Percentiles rank a stretch among this genome's conserved stretches.
Evolutionary conservation across 2,888 invertebrate species (phyloP).

Genomic region (Doris montereyensis): DNA sequence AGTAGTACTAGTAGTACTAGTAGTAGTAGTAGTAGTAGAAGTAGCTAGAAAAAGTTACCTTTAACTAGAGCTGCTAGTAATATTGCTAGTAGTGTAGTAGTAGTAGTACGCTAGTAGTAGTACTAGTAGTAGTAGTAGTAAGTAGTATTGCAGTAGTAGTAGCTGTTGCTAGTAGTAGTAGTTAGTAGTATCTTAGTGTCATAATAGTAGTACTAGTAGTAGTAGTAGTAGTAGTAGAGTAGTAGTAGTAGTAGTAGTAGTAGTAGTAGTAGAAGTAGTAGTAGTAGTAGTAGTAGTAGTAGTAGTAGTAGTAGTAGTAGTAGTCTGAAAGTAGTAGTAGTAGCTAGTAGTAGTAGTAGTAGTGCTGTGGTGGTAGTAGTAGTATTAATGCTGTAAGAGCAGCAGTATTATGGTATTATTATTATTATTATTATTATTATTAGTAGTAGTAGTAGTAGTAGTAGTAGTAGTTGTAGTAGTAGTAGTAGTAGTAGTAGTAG

Average conservation of each 20-base stretch:
- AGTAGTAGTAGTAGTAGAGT: not conserved
- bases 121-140: not conserved
- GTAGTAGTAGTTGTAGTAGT: not conserved
- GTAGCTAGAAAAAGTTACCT: no score
- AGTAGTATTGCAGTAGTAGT: not conserved
- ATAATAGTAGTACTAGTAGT: not conserved
- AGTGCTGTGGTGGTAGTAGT: not conserved
- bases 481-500: not conserved
- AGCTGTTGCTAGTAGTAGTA: constrained; percentile 43
- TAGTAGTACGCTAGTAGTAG: no score
- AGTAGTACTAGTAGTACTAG: not conserved
- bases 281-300: not conserved
- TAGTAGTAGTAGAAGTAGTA: constrained; percentile 1
- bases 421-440: not conserved
- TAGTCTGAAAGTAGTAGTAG: not conserved
- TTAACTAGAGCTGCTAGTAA: no score
- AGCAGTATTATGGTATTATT: not conserved
- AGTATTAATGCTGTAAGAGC: not conserved
- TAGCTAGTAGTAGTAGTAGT: not conserved
- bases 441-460: not conserved
- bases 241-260: constrained; percentile 17
- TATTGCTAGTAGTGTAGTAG: no score
- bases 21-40: not conserved
- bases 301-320: not conserved
- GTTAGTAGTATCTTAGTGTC: not conserved